Base-by-base conservation (phyloP, 1,140 invertebrate genomes). In the Drosophila trapezifrons region DNA sequence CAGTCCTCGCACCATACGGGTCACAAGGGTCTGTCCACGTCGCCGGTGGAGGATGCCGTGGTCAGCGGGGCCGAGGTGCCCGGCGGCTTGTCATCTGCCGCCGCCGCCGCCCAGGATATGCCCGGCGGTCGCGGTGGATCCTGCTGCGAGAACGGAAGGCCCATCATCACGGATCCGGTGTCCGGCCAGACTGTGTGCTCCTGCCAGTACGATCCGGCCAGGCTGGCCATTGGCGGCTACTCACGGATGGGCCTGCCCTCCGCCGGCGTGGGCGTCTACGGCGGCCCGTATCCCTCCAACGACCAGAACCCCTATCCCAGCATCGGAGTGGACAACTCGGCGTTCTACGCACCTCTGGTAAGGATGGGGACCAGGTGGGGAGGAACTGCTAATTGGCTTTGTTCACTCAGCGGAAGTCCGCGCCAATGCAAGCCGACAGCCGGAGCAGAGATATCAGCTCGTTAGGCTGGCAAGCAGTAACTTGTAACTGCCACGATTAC, bases 331-430 rank as follows among this genome's bases (percentile, higher is more conserved):
- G 97, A 98, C 91, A 97, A 97, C 84, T 98, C 97, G 12, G 97
- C 98, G 17, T 98, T 99, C 93, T 98, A 98, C 93, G 97, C 97
- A 45, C 97, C 97, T 43, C 92, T 98, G 95, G 98, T 99, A 95
- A 96, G 97, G 96, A 43, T 25, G 47, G 46, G 37, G n/a, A n/a
- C n/a, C n/a, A n/a, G 3, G 17, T 29, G 43, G 27, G 12, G 4
- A 25, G 29, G 27, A 27, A 25, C 43, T 25, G 12, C 42, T 85
- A 80, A 80, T 85, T 86, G 71, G 76, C 64, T 77, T 70, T 72
- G 65, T 71, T 49, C 77, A 80, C 66, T 45, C 35, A 47, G 52
- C 60, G 79, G 49, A 84, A 84, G 63, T 85, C 72, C 81, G 64
- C 27, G 57, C 56, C 60, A 63, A 59, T 70, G 60, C 66, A 65